Base-by-base conservation (phyloP, 2,888 invertebrate species). In the Rhyacophila evoluta region DNA sequence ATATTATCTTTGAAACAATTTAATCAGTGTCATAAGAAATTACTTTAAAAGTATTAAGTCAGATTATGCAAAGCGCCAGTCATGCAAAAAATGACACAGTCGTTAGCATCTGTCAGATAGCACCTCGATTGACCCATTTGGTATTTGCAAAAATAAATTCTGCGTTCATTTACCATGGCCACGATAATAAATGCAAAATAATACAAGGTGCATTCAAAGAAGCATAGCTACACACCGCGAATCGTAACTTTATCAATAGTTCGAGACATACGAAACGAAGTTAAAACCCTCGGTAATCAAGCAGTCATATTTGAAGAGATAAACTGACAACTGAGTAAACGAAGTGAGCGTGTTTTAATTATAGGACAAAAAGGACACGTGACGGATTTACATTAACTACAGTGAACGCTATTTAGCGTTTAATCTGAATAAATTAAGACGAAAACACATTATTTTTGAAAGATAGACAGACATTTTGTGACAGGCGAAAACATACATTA, bases 21-120 rank as follows among this genome's bases (percentile, higher is more conserved):
- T 10, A 15, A 55, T 55, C 55, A 55, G 55, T 55, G 55, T 55
- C 55, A 55, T 1, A 55, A 55, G 55, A 55, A 55, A 55, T 25
- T 55, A 25, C 55, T 8, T 39, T 39, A 39, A 39, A 55, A 25
- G 6, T 5, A 55, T 39, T 5, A 39, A 55, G 25, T 55, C 55
- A 19, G 55, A 25, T 19, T 55, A 55, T 55, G 15, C 55, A 55
- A 55, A 55, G 10, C 8, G 19, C 55, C 6, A 55, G 12, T 55
- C 55, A 25, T 55, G 55, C 55, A 55, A 55, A 55, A 37, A 55
- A 55, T 55, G 55, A 55, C 55, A 55, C 15, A 55, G 25, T 55
- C 55, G 55, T 55, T 55, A 55, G 55, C 55, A 55, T 55, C 55
- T 55, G 55, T 55, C 55, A 55, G 19, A 55, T 19, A 55, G 55